Conservation (phyloP, 2,113 vertebrate species). For the Peucedramus taeniatus region DNA sequence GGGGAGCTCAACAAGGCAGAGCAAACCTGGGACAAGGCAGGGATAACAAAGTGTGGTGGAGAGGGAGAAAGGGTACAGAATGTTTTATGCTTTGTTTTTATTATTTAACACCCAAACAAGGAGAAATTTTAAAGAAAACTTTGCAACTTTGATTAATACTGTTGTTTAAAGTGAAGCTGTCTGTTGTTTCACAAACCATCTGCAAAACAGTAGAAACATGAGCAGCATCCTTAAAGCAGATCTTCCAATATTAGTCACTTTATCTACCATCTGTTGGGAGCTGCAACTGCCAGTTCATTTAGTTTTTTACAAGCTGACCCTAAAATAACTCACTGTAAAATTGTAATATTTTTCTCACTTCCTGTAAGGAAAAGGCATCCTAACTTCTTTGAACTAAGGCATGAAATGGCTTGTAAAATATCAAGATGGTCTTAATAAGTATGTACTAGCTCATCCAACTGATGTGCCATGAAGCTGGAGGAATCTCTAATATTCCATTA, state of each 20-base stretch:
- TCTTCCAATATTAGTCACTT: slow-evolving; percentile 35
- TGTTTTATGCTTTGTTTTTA: background rate
- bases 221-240: slow-evolving; percentile 47
- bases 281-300: background rate
- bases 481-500: background rate
- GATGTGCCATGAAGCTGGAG: background rate
- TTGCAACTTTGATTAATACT: slow-evolving; percentile 22
- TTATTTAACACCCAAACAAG: background rate
- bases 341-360: background rate
- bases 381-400: background rate
- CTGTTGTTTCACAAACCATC: slow-evolving; percentile 52
- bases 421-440: background rate
- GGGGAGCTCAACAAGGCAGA: background rate
- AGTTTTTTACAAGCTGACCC: background rate
- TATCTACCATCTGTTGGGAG: background rate
- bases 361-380: background rate
- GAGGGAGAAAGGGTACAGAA: background rate
- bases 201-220: slow-evolving; percentile 49
- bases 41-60: background rate
- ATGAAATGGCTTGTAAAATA: background rate
- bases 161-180: slow-evolving; percentile 32
- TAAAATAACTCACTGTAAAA: slow-evolving; percentile 24
- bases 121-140: background rate
- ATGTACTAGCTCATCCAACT: background rate
- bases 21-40: background rate